Percentiles rank a stretch among this genome's conserved stretches.
These are phyloP conservation scores for Drosophila dives DNA, from an alignment of 2,888 invertebrate species.

Conservation along the genomic window DNA sequence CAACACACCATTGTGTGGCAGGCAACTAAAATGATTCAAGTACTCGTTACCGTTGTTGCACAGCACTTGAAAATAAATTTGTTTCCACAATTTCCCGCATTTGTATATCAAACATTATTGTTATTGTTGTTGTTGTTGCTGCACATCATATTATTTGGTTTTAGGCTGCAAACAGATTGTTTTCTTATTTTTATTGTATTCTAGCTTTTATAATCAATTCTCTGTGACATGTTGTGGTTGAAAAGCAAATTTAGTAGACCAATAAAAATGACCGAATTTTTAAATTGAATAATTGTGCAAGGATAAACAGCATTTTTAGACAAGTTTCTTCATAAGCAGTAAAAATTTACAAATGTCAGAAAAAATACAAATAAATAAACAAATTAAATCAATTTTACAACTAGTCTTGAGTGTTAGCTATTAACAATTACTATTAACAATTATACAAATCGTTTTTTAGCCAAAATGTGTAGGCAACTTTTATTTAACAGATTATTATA, in stretches of 20 bases:
- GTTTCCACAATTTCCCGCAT: conserved; percentile 63
- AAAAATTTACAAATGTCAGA: neutral
- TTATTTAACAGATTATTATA: neutral
- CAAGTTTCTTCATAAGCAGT: neutral
- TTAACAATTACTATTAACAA: neutral
- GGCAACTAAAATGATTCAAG: conserved; percentile 65
- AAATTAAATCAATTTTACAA: neutral
- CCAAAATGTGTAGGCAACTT: neutral
- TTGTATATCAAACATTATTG: conserved; percentile 44
- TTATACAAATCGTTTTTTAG: neutral
- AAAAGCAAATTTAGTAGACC: neutral
- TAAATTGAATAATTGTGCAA: neutral
- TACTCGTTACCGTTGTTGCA: conserved; percentile 63
- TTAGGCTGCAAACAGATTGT: conserved; percentile 62
- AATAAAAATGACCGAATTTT: neutral
- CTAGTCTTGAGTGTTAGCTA: neutral
- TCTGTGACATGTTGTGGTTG: conserved; percentile 20
- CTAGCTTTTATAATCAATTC: conserved; percentile 64
- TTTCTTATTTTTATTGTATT: conserved; percentile 41
- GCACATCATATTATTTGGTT: conserved; percentile 51
- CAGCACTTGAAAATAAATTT: conserved; percentile 76
- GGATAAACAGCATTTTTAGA: neutral
- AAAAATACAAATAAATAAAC: neutral
- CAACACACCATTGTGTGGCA: conserved; percentile 15
- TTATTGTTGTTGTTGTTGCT: conserved; percentile 15